phyloP scores from a whole-genome alignment of 2,888 invertebrate species.

The Ophonus ardosiacus region DNA sequence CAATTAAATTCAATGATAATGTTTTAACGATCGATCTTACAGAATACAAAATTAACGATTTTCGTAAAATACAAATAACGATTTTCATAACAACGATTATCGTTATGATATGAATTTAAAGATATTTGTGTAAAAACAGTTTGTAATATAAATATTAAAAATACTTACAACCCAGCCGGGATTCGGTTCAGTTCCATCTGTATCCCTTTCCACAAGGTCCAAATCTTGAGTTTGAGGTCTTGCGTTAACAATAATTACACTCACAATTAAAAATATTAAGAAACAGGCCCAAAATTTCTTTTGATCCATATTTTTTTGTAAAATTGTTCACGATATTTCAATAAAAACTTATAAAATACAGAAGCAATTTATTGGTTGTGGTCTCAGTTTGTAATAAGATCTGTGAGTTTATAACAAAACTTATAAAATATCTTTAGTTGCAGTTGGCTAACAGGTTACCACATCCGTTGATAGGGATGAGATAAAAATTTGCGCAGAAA shows the following conservation, averaged over 20 bases:
- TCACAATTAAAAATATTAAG: constrained; percentile 45
- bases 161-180: constrained; percentile 72
- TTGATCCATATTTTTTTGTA: background rate
- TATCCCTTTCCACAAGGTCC: constrained; percentile 55
- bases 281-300: constrained; percentile 42
- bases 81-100: too few species aligned
- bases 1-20: too few species aligned
- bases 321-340: background rate
- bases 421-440: background rate
- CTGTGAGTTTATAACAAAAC: background rate
- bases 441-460: background rate
- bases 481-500: constrained; percentile 11
- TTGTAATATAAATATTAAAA: constrained; percentile 35
- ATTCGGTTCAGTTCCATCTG: constrained; percentile 70
- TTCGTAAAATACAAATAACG: too few species aligned
- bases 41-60: too few species aligned
- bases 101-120: too few species aligned
- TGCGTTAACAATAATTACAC: constrained; percentile 45
- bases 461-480: constrained; percentile 14
- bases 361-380: background rate
- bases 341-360: background rate
- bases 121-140: background rate
- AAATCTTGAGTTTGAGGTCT: constrained; percentile 49
- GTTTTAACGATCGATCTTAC: too few species aligned
- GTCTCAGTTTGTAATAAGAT: background rate